These are phyloP conservation scores for Neolamprologus devosi DNA, from an alignment of 2,113 vertebrate species.

Conservation along the genomic window DNA sequence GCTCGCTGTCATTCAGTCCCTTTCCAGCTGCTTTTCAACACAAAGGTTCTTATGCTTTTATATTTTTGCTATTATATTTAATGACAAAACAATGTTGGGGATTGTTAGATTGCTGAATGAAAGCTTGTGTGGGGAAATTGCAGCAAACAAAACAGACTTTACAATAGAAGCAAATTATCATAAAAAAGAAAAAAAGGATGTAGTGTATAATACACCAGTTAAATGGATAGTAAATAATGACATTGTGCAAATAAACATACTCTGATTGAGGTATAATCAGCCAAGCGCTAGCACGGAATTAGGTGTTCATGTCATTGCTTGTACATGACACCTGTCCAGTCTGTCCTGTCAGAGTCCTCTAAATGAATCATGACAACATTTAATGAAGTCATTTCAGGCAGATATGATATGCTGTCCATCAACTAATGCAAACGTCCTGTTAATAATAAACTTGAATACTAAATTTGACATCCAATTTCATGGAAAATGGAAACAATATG, in stretches of 20 bases:
- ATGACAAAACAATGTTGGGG: neutral
- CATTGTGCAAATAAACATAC: neutral
- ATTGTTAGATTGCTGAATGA: neutral
- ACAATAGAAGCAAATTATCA: neutral
- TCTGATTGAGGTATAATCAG: neutral
- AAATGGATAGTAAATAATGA: neutral
- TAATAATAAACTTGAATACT: neutral
- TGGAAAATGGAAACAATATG: neutral
- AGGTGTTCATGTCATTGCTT: neutral
- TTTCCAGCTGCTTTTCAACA: neutral
- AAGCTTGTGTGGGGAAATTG: neutral
- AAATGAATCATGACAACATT: neutral
- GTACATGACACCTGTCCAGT: neutral
- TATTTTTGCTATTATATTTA: neutral
- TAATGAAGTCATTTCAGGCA: neutral
- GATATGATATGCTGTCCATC: neutral
- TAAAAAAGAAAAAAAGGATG: neutral
- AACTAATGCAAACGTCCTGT: neutral
- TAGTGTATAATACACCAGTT: neutral
- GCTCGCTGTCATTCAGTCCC: neutral
- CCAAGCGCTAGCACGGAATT: neutral
- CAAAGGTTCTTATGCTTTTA: neutral
- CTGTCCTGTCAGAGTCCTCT: neutral
- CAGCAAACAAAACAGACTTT: neutral
- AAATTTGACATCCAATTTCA: neutral